Evolutionary conservation across 2,888 invertebrate species (phyloP), one percentile per base, ranked within the genome.

Genomic region (Lagria hirta): DNA sequence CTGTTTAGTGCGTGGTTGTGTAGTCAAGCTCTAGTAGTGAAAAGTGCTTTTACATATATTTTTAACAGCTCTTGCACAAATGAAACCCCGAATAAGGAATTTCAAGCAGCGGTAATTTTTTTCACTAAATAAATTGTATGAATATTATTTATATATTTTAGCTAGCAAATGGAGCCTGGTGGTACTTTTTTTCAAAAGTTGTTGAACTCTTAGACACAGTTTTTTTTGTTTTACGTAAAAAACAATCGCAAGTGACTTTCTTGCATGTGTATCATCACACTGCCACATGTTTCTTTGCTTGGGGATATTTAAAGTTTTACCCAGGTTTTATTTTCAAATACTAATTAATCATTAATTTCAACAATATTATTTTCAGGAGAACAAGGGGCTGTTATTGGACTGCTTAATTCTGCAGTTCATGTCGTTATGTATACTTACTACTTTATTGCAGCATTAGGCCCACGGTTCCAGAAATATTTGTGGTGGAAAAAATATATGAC

Each of bases 401-500:
- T 90, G 48, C 81, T 94, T 57, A 95, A 95, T 71, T 85, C 91
- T 0, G 85, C 90, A 66, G 88, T 95, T 42, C 95, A 95, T 71
- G 79, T 93, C 38, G 77, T 94, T 46, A 95, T 95, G 95, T 95
- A 95, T 72, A 77, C 81, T 0, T 95, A 95, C 71, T 95, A 95
- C 70, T 78, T 93, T 61, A 75, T 95, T 51, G 80, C 94, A 0
- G 92, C 91, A 0, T 76, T 94, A 45, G 95, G 95, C 3, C 93
- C 94, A 1, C 76, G 84, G 55, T 85, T 89, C 67, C 88, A 89
- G 68, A 91, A 91, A 65, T 91, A 87, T 65, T 73, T 95, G 11
- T 95, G 94, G 94, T 95, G 95, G 95, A 95, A 95, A 70, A 88
- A 82, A 61, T 88, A 95, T 69, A 80, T 95, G 61, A 95, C 95